Percentiles rank a stretch among this genome's conserved stretches.
Conservation (phyloP, 53 echinoderm and acorn worm genomes). For the Astropecten irregularis region DNA sequence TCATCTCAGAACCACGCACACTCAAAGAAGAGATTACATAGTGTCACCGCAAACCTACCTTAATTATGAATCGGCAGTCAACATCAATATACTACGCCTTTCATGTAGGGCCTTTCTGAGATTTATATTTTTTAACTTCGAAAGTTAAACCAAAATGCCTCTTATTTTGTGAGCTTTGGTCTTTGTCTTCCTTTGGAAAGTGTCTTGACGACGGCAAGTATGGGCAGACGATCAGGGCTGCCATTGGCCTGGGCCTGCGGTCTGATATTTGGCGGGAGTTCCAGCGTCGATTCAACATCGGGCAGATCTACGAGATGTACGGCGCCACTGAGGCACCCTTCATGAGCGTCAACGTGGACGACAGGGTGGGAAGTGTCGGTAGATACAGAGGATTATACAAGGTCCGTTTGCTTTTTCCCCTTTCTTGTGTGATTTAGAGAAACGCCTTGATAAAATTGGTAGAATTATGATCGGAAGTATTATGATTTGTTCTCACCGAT, state of each 20-base stretch:
- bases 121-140: no score
- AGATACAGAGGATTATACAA: conserved; percentile 44
- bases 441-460: no score
- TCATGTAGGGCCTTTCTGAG: no score
- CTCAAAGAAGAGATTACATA: no score
- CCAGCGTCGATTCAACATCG: conserved; percentile 57
- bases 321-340: conserved; percentile 54
- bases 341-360: conserved; percentile 47
- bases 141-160: no score
- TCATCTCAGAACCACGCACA: no score
- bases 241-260: conserved; percentile 58
- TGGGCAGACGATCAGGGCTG: conserved; percentile 27
- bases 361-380: conserved; percentile 62
- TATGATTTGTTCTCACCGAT: neutral
- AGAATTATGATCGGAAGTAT: no score
- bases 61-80: no score
- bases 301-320: conserved; percentile 47
- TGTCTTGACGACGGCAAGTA: conserved; percentile 58
- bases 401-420: conserved; percentile 11
- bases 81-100: no score
- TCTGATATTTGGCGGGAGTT: conserved; percentile 68
- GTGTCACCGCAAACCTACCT: no score
- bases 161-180: no score
- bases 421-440: neutral
- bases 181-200: neutral